These are phyloP conservation scores for Callorhinus ursinus DNA, from an alignment of 2,113 vertebrate genomes.

Conservation along the genomic window DNA sequence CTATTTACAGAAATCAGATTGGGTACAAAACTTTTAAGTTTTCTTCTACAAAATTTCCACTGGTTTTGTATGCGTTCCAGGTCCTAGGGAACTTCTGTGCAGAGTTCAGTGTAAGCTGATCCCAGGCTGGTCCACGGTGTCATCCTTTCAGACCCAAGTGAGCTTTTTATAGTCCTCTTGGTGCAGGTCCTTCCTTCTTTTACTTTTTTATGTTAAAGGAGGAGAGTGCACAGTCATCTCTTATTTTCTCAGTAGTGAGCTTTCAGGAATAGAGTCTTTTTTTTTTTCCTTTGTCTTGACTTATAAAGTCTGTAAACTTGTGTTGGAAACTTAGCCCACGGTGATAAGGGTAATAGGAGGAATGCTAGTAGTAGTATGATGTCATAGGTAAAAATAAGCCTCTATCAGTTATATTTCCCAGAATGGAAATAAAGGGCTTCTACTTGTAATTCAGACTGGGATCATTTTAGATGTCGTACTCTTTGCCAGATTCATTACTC, in stretches of 20 bases:
- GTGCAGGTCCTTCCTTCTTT: conserved; percentile 26
- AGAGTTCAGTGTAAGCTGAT: conserved; percentile 77
- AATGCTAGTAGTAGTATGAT: conserved; percentile 61
- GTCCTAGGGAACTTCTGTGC: conserved; percentile 12
- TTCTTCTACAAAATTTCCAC: conserved; percentile 45
- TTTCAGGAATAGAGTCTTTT: neutral
- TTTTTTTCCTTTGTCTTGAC: neutral
- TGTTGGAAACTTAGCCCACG: neutral
- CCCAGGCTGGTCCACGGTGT: conserved; percentile 54
- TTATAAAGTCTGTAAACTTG: conserved; percentile 34
- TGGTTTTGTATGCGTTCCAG: neutral
- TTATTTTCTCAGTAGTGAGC: conserved; percentile 37
- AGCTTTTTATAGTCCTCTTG: conserved; percentile 67
- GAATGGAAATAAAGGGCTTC: conserved; percentile 68
- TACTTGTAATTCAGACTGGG: conserved; percentile 53
- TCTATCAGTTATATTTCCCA: conserved; percentile 74
- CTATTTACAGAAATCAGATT: neutral
- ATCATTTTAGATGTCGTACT: neutral
- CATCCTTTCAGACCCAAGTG: conserved; percentile 41
- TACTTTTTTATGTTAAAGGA: conserved; percentile 13
- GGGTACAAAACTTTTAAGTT: neutral
- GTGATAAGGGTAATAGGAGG: conserved; percentile 23
- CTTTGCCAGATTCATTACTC: conserved; percentile 10
- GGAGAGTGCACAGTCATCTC: neutral
- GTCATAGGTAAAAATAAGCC: conserved; percentile 79